phyloP scores from a whole-genome alignment of 2,797 vertebrate species.

The Phylloscopus collybita region DNA sequence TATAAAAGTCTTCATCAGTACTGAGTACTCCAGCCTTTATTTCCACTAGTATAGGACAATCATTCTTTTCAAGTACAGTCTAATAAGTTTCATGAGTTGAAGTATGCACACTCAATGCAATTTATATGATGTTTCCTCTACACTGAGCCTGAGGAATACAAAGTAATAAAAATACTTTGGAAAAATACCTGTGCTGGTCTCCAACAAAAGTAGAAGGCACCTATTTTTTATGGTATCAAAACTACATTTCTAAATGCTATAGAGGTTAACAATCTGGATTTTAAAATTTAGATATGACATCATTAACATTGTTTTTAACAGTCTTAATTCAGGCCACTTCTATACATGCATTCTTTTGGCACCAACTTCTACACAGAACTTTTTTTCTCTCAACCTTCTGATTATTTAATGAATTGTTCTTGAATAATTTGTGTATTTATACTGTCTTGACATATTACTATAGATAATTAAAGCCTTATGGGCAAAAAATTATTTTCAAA shows the following conservation, averaged over 20 bases:
- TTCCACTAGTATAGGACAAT: slow-evolving; percentile 31
- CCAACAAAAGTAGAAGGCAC: neutral
- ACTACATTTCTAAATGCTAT: neutral
- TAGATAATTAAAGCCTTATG: neutral
- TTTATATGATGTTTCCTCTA: neutral
- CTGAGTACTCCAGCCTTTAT: neutral
- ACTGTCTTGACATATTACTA: neutral
- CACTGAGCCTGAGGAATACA: neutral
- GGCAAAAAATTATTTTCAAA: neutral
- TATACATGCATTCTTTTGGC: neutral
- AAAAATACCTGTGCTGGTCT: neutral
- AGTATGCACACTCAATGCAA: neutral
- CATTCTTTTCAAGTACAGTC: slow-evolving; percentile 24
- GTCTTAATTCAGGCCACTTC: neutral
- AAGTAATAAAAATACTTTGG: neutral
- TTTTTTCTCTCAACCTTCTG: neutral
- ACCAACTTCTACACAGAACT: neutral
- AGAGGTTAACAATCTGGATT: neutral
- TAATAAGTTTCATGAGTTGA: slow-evolving; percentile 35
- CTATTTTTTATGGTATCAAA: neutral
- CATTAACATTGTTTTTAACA: neutral
- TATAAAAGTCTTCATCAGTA: slow-evolving; percentile 35
- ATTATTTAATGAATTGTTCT: neutral
- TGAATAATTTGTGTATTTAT: neutral
- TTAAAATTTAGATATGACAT: neutral